Conservation (phyloP, 2,113 vertebrate species). For the Rhegmatorhina hoffmannsi region DNA sequence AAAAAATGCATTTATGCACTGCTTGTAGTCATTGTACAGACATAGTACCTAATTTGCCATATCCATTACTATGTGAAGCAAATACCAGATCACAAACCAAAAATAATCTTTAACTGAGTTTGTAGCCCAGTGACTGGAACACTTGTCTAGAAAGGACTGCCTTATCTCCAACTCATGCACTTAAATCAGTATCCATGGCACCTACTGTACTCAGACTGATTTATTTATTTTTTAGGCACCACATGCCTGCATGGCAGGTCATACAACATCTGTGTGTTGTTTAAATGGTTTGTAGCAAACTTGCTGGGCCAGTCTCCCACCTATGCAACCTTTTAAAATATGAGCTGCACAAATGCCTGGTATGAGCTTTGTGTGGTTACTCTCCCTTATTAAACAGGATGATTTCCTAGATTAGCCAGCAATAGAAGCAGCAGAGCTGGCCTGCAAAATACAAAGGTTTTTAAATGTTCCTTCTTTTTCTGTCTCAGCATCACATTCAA, state of each 20-base stretch:
- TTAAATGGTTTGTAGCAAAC: neutral
- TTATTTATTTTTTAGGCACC: neutral
- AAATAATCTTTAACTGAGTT: neutral
- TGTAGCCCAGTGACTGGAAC: neutral
- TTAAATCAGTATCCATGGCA: neutral
- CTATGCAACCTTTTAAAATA: neutral
- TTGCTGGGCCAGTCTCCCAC: neutral
- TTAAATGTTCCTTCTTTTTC: neutral
- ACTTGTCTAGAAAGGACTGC: neutral
- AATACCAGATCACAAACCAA: neutral
- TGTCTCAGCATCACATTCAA: neutral
- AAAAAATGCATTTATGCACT: neutral
- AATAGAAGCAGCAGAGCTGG: neutral
- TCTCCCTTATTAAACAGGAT: neutral
- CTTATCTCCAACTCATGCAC: neutral
- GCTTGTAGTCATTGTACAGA: neutral
- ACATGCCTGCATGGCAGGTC: neutral
- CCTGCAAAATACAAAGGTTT: neutral
- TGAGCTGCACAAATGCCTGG: neutral
- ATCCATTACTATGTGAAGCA: neutral
- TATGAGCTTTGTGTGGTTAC: neutral
- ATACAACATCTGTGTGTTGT: neutral
- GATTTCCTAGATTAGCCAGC: neutral
- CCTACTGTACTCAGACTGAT: neutral
- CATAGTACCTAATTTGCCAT: neutral